A percentile compares a stretch with the other conserved stretches of the same genome.
Evolutionary conservation across 2,797 vertebrate species (phyloP).

Genomic region (Buceros bicornis): DNA sequence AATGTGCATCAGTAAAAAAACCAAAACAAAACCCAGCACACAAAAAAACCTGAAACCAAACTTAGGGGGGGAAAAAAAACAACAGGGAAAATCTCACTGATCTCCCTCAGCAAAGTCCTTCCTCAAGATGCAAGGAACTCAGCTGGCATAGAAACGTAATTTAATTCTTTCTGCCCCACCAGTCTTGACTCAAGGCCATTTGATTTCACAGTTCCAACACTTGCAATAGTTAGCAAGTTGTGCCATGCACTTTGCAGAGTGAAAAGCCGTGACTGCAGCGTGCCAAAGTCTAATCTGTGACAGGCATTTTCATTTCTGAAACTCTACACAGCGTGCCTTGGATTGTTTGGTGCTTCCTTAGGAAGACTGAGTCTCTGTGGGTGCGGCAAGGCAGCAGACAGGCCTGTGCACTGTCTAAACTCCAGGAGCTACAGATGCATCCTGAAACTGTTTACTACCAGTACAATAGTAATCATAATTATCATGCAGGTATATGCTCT

Average conservation of each 20-base stretch:
- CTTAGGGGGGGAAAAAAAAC: not conserved
- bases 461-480: not conserved
- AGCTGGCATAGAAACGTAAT: not conserved
- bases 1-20: not conserved
- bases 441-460: not conserved
- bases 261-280: conserved; percentile 9
- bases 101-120: not conserved
- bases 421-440: not conserved
- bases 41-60: not conserved
- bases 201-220: conserved; percentile 43
- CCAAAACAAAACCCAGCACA: not conserved
- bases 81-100: not conserved
- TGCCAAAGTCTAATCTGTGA: not conserved
- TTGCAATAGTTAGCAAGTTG: not conserved
- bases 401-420: not conserved
- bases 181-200: conserved; percentile 30
- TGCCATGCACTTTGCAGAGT: not conserved
- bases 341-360: not conserved
- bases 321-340: not conserved
- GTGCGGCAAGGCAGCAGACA: not conserved
- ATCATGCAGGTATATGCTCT: not conserved
- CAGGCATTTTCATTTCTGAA: conserved; percentile 1
- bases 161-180: conserved; percentile 37
- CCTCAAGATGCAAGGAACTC: conserved; percentile 2
- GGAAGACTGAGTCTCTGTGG: not conserved